These are phyloP conservation scores for Arge pagana DNA, from an alignment of 2,888 invertebrate species.

Conservation along the genomic window DNA sequence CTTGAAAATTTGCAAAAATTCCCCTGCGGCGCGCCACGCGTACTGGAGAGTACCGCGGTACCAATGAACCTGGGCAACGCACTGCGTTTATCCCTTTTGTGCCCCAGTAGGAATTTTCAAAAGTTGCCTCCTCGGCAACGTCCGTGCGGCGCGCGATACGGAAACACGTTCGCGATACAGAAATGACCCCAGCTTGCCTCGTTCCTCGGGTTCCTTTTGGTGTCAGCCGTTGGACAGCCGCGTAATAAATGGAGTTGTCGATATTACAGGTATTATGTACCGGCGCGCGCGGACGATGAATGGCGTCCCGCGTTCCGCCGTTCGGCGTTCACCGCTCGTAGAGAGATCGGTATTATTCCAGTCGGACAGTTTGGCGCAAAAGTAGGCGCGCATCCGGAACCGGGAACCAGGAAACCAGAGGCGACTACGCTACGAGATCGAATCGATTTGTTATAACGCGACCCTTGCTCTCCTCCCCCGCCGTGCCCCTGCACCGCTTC, in stretches of 20 bases:
- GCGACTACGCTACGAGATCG: conserved; percentile 18
- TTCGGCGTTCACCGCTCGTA: no score
- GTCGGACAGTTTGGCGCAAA: conserved; percentile 28
- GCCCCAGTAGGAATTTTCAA: no score
- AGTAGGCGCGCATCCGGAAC: conserved; percentile 36
- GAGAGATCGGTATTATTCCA: conserved; percentile 19
- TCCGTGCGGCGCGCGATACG: no score
- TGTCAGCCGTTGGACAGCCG: conserved; percentile 10
- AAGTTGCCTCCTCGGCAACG: no score
- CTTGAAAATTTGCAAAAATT: no score
- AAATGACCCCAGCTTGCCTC: background rate
- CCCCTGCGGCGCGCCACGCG: no score
- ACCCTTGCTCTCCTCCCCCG: background rate
- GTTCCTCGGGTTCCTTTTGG: conserved; percentile 1
- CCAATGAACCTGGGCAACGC: no score
- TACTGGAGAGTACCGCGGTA: no score
- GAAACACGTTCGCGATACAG: background rate
- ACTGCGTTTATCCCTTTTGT: no score
- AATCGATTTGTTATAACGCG: conserved; percentile 20
- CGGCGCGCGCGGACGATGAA: conserved; percentile 25
- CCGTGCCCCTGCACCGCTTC: background rate
- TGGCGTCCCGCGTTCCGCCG: no score
- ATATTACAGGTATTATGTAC: conserved; percentile 34
- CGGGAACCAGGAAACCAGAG: conserved; percentile 36
- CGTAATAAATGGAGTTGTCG: conserved; percentile 35